Conservation (phyloP, 1,140 invertebrate genomes). For the Zophobas atratus region DNA sequence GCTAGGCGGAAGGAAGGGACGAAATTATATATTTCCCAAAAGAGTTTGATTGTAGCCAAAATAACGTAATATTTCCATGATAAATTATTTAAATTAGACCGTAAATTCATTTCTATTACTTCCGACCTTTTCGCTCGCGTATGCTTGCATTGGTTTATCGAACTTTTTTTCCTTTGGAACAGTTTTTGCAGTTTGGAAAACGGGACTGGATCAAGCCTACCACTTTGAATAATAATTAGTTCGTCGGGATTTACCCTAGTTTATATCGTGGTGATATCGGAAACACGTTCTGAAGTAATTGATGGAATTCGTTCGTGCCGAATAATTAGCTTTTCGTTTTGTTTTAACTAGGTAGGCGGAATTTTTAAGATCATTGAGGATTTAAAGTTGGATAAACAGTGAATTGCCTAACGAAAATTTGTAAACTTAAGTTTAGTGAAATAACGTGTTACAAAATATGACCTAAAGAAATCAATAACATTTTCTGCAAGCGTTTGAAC, state of each 20-base stretch:
- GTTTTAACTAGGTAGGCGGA: too few species aligned
- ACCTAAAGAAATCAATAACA: too few species aligned
- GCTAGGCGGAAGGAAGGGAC: background rate
- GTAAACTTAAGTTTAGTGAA: too few species aligned
- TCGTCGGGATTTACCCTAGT: background rate
- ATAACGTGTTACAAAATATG: too few species aligned
- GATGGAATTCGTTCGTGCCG: constrained; percentile 9
- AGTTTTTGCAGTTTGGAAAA: background rate
- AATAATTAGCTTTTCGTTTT: background rate
- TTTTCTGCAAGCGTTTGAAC: too few species aligned
- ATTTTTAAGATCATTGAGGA: too few species aligned
- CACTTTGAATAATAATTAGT: constrained; percentile 34
- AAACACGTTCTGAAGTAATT: constrained; percentile 17
- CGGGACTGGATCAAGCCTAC: constrained; percentile 1
- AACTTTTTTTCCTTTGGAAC: background rate
- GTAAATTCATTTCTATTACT: constrained; percentile 7
- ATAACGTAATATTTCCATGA: constrained; percentile 27
- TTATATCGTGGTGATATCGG: constrained; percentile 13
- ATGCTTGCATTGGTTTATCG: background rate
- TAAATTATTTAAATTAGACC: constrained; percentile 25
- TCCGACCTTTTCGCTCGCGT: background rate
- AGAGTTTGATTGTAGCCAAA: constrained; percentile 15
- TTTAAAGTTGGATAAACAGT: too few species aligned
- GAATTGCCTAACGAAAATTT: too few species aligned
- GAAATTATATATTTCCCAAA: constrained; percentile 34